Conservation (phyloP, 2,797 vertebrate species). For the Sebastes iracundus region DNA sequence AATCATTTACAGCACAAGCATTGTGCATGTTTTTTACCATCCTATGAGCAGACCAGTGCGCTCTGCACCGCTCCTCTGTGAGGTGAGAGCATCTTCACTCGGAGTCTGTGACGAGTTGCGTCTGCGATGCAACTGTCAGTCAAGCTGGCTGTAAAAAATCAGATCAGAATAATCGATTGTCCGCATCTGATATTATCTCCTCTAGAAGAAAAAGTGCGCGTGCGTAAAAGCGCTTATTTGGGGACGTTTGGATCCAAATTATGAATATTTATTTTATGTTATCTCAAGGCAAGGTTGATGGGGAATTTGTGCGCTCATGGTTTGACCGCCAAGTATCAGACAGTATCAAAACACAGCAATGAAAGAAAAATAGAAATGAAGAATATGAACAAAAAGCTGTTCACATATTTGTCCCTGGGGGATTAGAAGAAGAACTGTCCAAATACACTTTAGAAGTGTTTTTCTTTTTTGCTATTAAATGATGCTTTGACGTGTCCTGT, state of each 20-base stretch:
- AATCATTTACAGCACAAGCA: not conserved
- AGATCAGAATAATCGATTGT: not conserved
- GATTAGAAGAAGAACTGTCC: not conserved
- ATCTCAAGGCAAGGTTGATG: not conserved
- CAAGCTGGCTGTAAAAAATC: not conserved
- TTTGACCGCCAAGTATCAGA: not conserved
- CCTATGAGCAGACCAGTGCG: not conserved
- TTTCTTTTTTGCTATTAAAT: not conserved
- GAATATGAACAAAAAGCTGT: not conserved
- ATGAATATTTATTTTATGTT: too few relatives aligned
- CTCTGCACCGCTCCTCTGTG: not conserved
- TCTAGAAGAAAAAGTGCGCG: not conserved
- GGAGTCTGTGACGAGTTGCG: not conserved
- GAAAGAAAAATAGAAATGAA: not conserved
- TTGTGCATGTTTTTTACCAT: not conserved
- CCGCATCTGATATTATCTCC: not conserved
- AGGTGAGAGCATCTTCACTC: not conserved
- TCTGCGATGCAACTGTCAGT: slow-evolving; percentile 12
- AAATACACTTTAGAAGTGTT: not conserved
- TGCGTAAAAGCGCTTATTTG: not conserved
- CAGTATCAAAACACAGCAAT: not conserved
- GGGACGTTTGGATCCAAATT: not conserved
- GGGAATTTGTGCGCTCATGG: not conserved
- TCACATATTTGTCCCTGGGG: not conserved
- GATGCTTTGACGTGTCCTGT: too few relatives aligned